Evolutionary conservation across 2,888 invertebrate genomes (phyloP), one percentile per base, ranked within the genome.

Genomic region (Caenorhabditis parvicauda): DNA sequence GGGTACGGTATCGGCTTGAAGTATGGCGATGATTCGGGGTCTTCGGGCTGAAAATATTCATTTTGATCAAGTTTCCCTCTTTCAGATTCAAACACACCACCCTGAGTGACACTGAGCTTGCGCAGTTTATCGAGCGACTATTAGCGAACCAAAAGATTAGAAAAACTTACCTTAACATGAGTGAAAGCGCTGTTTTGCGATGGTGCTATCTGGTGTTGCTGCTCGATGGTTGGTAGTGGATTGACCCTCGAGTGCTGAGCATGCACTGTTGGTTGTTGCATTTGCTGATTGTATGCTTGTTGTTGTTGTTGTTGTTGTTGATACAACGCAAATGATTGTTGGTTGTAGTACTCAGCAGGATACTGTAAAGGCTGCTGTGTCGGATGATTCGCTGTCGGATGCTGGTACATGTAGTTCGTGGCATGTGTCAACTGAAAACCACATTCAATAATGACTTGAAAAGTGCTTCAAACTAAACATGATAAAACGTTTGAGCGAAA

Each of bases 111-210:
- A n/a, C n/a, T n/a, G n/a, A n/a, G n/a, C n/a, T n/a, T n/a, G n/a
- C n/a, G n/a, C n/a, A n/a, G n/a, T n/a, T n/a, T n/a, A n/a, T n/a
- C n/a, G n/a, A n/a, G n/a, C n/a, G n/a, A n/a, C n/a, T n/a, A n/a
- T n/a, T n/a, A n/a, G n/a, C n/a, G n/a, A n/a, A n/a, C n/a, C n/a
- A n/a, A n/a, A n/a, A n/a, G n/a, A n/a, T n/a, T n/a, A n/a, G n/a
- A n/a, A n/a, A n/a, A n/a, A n/a, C n/a, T 21, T 21, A 32, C 28
- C 21, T 21, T 22, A 19, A 67, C 62, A n/a, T 59, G 60, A 12
- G 63, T 55, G 49, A 71, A 71, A 4, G 71, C 71, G 42, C 68
- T 68, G 44, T 64, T 71, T 24, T 63, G 60, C 29, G 71, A 71
- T 21, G 67, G 61, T 5, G 55, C 55, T 3, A 64, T 52, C 39